phyloP scores from a whole-genome alignment of 92 coral and sea anemone species.

The Zoanthus sansibaricus region DNA sequence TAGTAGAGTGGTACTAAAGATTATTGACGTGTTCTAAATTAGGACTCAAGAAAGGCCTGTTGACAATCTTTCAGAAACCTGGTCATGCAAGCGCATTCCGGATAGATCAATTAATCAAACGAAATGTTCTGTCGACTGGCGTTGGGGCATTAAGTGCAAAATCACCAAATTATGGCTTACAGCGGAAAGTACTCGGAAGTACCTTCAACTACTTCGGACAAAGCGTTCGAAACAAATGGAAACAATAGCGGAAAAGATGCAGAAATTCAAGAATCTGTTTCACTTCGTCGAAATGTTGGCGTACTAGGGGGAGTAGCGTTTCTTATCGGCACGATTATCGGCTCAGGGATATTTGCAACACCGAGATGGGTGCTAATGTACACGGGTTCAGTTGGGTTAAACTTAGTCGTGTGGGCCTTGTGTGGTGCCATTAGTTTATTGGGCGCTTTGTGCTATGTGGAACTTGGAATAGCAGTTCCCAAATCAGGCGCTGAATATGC shows the following conservation, averaged over 20 bases:
- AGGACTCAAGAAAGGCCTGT: too few species aligned
- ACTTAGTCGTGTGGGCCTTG: conserved; percentile 76
- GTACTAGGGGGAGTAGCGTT: conserved; percentile 82
- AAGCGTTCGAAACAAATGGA: background rate
- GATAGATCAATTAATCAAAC: too few species aligned
- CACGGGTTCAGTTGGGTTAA: conserved; percentile 88
- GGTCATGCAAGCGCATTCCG: too few species aligned
- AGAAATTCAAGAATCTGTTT: conserved; percentile 20
- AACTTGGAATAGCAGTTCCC: conserved; percentile 85
- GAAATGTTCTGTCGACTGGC: too few species aligned
- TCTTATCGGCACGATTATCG: conserved; percentile 89
- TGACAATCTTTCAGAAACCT: too few species aligned
- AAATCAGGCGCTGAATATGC: conserved; percentile 85
- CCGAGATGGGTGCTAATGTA: conserved; percentile 85
- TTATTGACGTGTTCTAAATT: too few species aligned
- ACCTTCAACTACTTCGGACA: background rate
- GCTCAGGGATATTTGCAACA: conserved; percentile 94
- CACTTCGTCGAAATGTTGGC: conserved; percentile 78
- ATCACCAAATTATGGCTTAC: background rate
- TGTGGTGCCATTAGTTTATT: conserved; percentile 74
- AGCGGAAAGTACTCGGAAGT: background rate
- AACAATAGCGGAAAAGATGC: background rate
- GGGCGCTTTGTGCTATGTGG: conserved; percentile 85
- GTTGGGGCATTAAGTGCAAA: background rate
- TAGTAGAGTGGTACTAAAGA: too few species aligned